A percentile compares a stretch with the other conserved stretches of the same genome.
phyloP scores from a whole-genome alignment of 2,888 invertebrate genomes.

The Xestia c-nigrum region DNA sequence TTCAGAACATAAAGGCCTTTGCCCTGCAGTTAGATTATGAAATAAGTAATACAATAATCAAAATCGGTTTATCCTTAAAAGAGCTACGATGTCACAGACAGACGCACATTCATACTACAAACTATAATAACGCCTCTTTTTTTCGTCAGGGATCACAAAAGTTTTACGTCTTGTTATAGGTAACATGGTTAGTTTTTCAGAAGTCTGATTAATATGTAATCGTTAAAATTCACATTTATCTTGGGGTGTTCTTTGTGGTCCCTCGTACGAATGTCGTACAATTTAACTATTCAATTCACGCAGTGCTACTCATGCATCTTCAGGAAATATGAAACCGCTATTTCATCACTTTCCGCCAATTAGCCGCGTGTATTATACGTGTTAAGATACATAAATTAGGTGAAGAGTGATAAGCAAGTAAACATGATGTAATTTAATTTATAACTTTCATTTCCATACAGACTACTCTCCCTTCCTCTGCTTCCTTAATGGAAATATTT shows the following conservation, averaged over 20 bases:
- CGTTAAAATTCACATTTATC: not conserved
- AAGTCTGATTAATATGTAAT: not conserved
- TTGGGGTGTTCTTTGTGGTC: not conserved
- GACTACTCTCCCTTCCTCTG: slow-evolving; percentile 11
- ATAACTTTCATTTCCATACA: slow-evolving; percentile 26
- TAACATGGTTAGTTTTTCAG: not conserved
- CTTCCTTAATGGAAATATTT: not conserved
- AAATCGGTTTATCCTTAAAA: not conserved
- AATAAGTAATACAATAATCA: not conserved
- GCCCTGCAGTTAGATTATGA: not conserved
- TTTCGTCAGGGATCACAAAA: not conserved
- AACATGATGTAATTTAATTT: slow-evolving; percentile 40
- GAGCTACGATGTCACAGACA: not conserved
- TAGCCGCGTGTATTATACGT: slow-evolving; percentile 5
- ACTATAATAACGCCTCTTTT: not conserved
- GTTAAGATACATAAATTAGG: slow-evolving; percentile 15
- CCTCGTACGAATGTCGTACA: not conserved
- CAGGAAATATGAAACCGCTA: not conserved
- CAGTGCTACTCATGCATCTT: not conserved
- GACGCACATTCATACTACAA: not conserved
- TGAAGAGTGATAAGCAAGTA: slow-evolving; percentile 12
- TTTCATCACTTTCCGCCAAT: slow-evolving; percentile 30
- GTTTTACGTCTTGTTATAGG: not conserved
- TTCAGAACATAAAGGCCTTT: slow-evolving; percentile 11
- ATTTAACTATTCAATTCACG: not conserved